phyloP scores from a whole-genome alignment of 2,113 vertebrate species.

The Chinchilla lanigera region DNA sequence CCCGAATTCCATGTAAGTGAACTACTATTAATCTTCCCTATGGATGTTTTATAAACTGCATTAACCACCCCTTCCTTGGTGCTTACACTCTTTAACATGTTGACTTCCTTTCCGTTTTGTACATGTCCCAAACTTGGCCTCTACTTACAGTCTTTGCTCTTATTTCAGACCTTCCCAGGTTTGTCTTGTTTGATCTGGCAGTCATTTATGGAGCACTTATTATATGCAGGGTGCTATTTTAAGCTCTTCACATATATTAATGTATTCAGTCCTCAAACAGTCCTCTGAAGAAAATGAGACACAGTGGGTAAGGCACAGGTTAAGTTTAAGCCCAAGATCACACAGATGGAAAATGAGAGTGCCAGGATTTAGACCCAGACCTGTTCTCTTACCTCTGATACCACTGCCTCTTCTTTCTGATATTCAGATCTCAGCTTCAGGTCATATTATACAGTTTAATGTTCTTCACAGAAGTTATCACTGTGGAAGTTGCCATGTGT shows the following conservation, averaged over 20 bases:
- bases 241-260: neutral
- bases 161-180: neutral
- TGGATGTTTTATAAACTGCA: neutral
- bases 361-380: neutral
- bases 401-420: neutral
- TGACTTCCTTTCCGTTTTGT: neutral
- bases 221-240: neutral
- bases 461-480: neutral
- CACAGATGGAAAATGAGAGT: neutral
- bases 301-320: neutral
- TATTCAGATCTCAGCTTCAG: neutral
- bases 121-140: neutral
- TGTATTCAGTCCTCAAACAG: neutral
- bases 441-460: neutral
- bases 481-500: neutral
- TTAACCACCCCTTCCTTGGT: neutral
- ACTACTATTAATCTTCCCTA: neutral
- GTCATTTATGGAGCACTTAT: neutral
- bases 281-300: neutral
- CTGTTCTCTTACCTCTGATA: neutral
- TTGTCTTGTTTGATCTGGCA: neutral
- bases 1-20: neutral
- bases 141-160: neutral
- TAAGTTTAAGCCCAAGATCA: neutral
- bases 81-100: neutral